phyloP scores from a whole-genome alignment of 2,888 invertebrate species.

The Morinoia aosen region DNA sequence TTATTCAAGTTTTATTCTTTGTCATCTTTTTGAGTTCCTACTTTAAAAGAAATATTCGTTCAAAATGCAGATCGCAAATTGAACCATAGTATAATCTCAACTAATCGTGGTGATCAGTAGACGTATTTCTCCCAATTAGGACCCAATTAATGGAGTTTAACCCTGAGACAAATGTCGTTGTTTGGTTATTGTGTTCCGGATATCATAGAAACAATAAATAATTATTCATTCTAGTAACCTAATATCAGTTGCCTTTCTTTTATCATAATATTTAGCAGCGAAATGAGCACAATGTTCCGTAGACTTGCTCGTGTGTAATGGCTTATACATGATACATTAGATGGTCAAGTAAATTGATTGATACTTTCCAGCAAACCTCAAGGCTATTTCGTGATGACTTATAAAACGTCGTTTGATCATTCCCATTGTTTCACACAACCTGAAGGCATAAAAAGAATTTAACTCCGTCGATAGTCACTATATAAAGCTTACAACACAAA shows the following conservation, averaged over 20 bases:
- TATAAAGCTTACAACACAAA: not conserved
- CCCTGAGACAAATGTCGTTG: not conserved
- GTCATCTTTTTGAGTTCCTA: too few relatives aligned
- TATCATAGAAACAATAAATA: not conserved
- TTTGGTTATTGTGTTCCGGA: not conserved
- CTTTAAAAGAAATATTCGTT: too few relatives aligned
- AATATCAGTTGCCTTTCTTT: not conserved
- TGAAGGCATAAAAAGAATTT: not conserved
- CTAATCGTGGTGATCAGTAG: too few relatives aligned
- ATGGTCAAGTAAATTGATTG: not conserved
- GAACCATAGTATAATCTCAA: too few relatives aligned
- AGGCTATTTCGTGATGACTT: not conserved
- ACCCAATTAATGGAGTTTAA: not conserved
- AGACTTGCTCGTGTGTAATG: not conserved
- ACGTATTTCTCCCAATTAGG: too few relatives aligned
- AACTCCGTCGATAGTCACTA: not conserved
- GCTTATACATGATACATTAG: not conserved
- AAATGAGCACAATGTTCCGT: not conserved
- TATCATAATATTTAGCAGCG: not conserved
- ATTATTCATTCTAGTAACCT: not conserved
- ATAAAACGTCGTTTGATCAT: not conserved
- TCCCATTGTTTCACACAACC: not conserved
- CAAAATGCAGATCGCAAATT: too few relatives aligned
- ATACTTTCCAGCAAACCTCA: not conserved
- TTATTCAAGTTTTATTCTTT: too few relatives aligned